Base-by-base conservation (phyloP, 2,113 vertebrate genomes). In the Pitta sordida region DNA sequence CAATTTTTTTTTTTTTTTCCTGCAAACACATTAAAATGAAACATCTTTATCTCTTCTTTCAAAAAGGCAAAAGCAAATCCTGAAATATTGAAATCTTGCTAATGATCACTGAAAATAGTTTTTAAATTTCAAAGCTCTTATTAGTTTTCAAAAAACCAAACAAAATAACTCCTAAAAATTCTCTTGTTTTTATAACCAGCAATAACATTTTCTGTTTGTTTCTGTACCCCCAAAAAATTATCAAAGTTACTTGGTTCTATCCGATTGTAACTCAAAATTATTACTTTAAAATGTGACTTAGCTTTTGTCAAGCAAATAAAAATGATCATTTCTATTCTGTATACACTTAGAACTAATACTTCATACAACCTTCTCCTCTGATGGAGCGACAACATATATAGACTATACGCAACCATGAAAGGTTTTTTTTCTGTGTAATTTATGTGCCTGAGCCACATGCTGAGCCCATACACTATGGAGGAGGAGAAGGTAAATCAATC, bases 281-380 rank as follows among this genome's bases (percentile, higher is more conserved):
- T 24, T 36, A 7, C 49, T 87, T 91, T 59, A n/a, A 85, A 87
- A 87, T 48, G 67, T 79, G 74, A n/a, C 8, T 83, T 56, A 46
- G 19, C 34, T 93, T 84, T 77, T 84, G 64, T 88, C 21, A 36
- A 86, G 83, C 29, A 77, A 83, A 41, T 60, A n/a, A 63, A 94
- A 91, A 62, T 59, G 69, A 78, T 74, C 2, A 1, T 92, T 75
- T 96, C 90, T 84, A 14, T 79, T 94, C 60, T 44, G 30, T 81
- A 13, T 70, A 69, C 64, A 70, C 91, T 85, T 94, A 77, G 63
- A 89, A 59, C 56, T 76, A 87, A 80, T 95, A 88, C 86, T 91
- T 96, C 88, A 91, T 93, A 96, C 97, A 96, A 95, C 52, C 82
- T 91, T 86, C 76, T 94, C 62, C 63, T 96, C 65, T 95, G 94